Conservation (phyloP, 2,797 vertebrate species). For the Artibeus jamaicensis region DNA sequence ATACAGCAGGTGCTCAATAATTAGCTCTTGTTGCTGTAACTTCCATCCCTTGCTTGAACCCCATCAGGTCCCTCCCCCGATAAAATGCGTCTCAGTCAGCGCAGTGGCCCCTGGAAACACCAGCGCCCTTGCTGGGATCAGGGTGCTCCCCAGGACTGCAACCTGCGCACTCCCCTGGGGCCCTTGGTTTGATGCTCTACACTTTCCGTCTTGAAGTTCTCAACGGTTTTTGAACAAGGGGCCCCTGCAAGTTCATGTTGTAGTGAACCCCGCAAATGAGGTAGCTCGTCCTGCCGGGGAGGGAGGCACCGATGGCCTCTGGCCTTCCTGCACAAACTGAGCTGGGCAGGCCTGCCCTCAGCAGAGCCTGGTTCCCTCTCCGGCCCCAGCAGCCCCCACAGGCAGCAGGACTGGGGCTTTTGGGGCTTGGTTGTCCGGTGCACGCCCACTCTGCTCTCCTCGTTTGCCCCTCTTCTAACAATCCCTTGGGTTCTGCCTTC, state of each 20-base stretch:
- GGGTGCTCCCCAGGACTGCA: accelerated
- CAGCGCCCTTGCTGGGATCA: background rate
- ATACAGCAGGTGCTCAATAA: background rate
- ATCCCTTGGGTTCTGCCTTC: accelerated
- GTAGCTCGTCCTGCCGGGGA: background rate
- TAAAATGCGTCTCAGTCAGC: background rate
- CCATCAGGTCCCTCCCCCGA: background rate
- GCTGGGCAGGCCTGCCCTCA: background rate
- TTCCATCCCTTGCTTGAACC: background rate
- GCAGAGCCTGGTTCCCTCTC: background rate
- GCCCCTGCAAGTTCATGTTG: background rate
- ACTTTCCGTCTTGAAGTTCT: background rate
- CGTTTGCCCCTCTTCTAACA: accelerated
- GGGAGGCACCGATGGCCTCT: background rate
- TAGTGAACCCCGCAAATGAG: background rate
- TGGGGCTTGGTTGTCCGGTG: background rate
- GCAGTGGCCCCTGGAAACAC: background rate
- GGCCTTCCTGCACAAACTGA: background rate
- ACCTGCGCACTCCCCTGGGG: accelerated
- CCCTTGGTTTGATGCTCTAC: background rate
- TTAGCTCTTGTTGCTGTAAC: background rate
- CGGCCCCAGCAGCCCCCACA: accelerated
- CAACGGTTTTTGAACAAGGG: background rate
- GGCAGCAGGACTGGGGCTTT: background rate
- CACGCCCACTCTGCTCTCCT: background rate